Evolutionary conservation across 2,113 vertebrate species (phyloP), one percentile per base, ranked within the genome.

Genomic region (Notothenia rossii): DNA sequence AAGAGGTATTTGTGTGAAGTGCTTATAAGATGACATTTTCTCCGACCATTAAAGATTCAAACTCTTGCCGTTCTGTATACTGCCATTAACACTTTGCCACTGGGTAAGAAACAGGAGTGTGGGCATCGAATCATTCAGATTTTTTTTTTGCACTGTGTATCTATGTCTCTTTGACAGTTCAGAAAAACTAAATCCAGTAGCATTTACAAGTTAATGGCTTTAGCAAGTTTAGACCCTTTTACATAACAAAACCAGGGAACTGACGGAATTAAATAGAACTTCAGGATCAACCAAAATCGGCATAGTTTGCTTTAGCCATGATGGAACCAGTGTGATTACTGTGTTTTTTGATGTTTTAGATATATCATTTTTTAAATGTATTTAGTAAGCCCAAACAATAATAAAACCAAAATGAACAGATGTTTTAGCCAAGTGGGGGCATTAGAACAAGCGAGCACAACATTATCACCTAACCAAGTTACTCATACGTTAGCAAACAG

Each of bases 1-100:
- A 87, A 91, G 90, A 91, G 89, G 89, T 91, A 85, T 80, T 82
- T 78, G 64, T 91, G 91, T 92, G 86, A 95, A 95, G 94, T 94
- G 94, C 95, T 95, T 84, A 84, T 80, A 91, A 62, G 58, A 91
- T 80, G 86, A 87, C 79, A 20, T 79, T 82, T 78, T 78, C 86
- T 88, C 88, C 66, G 73, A 89, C 86, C 75, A 71, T 84, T 83
- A 68, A 77, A 65, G 51, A 70, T 81, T 87, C 58, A 77, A 84
- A 79, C 78, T 88, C 72, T 85, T 33, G 71, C 78, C 83, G 79
- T 70, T 69, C 77, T 79, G 66, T 60, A 17, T 69, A 66, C 75
- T 73, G 85, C 90, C 66, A 36, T 45, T 83, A 64, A 77, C 77
- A 72, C 77, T 71, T 77, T 87, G 54, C 68, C 80, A 72, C 62